Evolutionary conservation across 2,888 invertebrate genomes (phyloP).

Genomic region (Cephalotes varians): DNA sequence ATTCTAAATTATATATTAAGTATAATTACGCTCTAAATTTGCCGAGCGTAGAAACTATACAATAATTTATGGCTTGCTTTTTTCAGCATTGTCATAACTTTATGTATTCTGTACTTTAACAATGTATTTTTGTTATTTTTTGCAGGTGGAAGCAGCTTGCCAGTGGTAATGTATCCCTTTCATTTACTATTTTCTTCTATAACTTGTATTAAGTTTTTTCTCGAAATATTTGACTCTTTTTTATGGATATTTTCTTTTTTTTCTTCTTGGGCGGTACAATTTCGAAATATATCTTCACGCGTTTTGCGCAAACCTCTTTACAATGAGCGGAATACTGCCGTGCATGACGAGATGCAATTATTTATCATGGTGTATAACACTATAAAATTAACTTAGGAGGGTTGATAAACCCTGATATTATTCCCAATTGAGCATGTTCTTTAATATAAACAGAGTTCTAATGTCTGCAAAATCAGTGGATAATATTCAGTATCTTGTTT

Average conservation of each 20-base stretch:
- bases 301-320: constrained; percentile 54
- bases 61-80: neutral
- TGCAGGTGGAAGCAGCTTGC: constrained; percentile 84
- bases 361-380: constrained; percentile 18
- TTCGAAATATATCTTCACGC: constrained; percentile 41
- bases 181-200: constrained; percentile 62
- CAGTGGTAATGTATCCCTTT: constrained; percentile 85
- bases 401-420: constrained; percentile 28
- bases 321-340: constrained; percentile 56
- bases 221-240: constrained; percentile 56
- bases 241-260: constrained; percentile 55
- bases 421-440: constrained; percentile 72
- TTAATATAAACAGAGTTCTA: constrained; percentile 78
- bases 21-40: neutral
- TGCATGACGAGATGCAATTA: constrained; percentile 65
- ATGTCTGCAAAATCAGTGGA: constrained; percentile 80
- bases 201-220: constrained; percentile 53
- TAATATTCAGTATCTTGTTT: constrained; percentile 18
- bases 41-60: neutral
- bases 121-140: constrained; percentile 57
- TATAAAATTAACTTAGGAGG: constrained; percentile 26
- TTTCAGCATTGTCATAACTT: constrained; percentile 12
- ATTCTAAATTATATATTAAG: neutral
- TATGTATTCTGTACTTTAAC: neutral
- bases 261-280: constrained; percentile 44